A percentile compares a stretch with the other conserved stretches of the same genome.
These are phyloP conservation scores for Pelvicachromis taeniatus DNA, from an alignment of 2,113 vertebrate genomes.

Conservation along the genomic window DNA sequence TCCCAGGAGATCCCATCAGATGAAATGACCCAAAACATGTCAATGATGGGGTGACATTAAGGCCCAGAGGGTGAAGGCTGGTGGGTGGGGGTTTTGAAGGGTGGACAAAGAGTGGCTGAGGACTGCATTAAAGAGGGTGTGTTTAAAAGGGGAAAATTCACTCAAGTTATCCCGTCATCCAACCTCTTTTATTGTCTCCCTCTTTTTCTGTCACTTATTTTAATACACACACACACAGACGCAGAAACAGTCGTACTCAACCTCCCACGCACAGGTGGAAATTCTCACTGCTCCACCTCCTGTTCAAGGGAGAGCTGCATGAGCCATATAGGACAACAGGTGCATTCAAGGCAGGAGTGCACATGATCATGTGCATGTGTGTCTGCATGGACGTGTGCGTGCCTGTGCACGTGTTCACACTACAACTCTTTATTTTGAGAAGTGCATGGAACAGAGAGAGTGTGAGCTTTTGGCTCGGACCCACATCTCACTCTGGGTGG, in stretches of 20 bases:
- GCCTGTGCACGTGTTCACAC: neutral
- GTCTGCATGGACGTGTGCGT: neutral
- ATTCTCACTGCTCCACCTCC: conserved; percentile 35
- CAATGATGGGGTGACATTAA: conserved; percentile 47
- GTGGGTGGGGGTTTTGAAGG: neutral
- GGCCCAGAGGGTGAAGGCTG: conserved; percentile 4
- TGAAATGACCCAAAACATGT: conserved; percentile 81
- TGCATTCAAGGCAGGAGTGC: conserved; percentile 54
- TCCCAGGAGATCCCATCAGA: conserved; percentile 83
- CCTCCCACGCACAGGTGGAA: conserved; percentile 43
- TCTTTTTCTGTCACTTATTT: conserved; percentile 3
- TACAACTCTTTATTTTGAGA: conserved; percentile 2
- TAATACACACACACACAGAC: neutral
- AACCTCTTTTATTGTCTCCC: conserved; percentile 19
- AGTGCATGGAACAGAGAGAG: neutral
- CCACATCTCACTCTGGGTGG: neutral
- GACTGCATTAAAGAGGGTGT: conserved; percentile 13
- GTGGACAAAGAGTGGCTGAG: conserved; percentile 23
- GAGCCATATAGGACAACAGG: conserved; percentile 52
- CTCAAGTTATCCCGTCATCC: conserved; percentile 12
- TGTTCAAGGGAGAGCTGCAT: conserved; percentile 30
- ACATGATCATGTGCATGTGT: neutral
- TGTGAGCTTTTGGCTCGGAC: neutral
- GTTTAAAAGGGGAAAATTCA: conserved; percentile 20
- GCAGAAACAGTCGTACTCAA: neutral